Percentiles rank a stretch among this genome's conserved stretches.
phyloP scores from a whole-genome alignment of 2,113 vertebrate species.

The Burhinus bistriatus region DNA sequence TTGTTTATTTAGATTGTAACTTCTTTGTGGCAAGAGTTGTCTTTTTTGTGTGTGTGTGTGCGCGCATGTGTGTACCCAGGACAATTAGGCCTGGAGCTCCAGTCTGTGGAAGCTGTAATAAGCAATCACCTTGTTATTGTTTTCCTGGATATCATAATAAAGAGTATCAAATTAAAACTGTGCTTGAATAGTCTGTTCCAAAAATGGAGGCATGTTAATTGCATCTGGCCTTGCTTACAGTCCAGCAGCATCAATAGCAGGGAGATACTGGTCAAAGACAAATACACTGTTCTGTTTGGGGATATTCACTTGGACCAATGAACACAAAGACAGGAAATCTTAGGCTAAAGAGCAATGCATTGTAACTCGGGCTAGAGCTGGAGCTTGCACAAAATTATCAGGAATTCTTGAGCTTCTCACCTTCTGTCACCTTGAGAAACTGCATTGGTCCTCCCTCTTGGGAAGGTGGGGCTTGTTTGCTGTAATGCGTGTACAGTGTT shows the following conservation, averaged over 20 bases:
- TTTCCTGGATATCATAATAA: constrained; percentile 61
- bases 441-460: not conserved
- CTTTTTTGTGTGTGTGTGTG: not conserved
- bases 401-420: not conserved
- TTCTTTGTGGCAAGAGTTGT: constrained; percentile 45
- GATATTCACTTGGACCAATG: not conserved
- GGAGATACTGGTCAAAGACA: not conserved
- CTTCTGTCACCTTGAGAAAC: not conserved
- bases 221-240: not conserved
- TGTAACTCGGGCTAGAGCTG: not conserved
- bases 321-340: not conserved
- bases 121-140: constrained; percentile 50
- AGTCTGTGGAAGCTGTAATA: constrained; percentile 47
- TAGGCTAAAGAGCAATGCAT: not conserved
- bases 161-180: constrained; percentile 28
- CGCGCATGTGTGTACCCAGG: not conserved
- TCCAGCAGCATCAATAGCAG: not conserved
- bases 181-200: constrained; percentile 48
- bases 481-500: not conserved
- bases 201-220: not conserved
- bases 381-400: not conserved
- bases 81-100: not conserved
- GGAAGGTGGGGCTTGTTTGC: not conserved
- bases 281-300: not conserved
- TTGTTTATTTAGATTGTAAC: constrained; percentile 39